Evolutionary conservation across 2,113 vertebrate species (phyloP), one percentile per base, ranked within the genome.

Genomic region (Ophiodon elongatus): DNA sequence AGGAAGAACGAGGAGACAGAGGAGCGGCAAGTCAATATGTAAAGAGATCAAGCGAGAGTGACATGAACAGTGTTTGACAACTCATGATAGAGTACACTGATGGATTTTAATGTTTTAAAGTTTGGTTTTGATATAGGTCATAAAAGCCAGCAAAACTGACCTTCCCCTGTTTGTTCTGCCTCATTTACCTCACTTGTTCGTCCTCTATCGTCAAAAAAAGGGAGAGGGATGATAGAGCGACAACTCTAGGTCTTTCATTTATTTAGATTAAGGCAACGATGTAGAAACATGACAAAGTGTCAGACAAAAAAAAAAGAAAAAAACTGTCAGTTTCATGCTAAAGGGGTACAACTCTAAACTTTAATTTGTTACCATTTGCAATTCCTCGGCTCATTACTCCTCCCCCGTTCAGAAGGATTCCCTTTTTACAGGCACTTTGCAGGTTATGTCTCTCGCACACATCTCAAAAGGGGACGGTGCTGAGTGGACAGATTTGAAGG

Each of bases 321-420:
- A 43, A n/a, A 74, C 4, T 68, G 37, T 66, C 45, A 59, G 29
- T 83, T 75, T 78, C 29, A 79, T 6, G 17, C 21, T 35, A 9
- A 72, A 72, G 15, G 43, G 73, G 4, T 17, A 41, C 1, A 14
- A 23, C 47, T 37, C 31, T n/a, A 37, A 70, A 54, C 47, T 35
- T 35, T 4, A 72, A 76, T 85, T 78, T 35, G 23, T 68, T 66
- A 76, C 73, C 37, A 70, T 85, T 89, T 80, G 73, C 52, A 89
- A 84, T 91, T 87, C 73, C 39, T 47, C 79, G 80, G 83, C 68
- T 91, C 85, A 91, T 89, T 90, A 80, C 47, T 47, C 85, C 84
- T 71, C 62, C 72, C 60, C 85, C 6, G 21, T 85, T 89, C 62
- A 64, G 52, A 84, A 66, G 13, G 65, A 89, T 72, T 81, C 59